Percentiles rank a stretch among this genome's conserved stretches.
These are phyloP conservation scores for Sciurus niger DNA, from an alignment of 2,113 vertebrate genomes.

Conservation along the genomic window DNA sequence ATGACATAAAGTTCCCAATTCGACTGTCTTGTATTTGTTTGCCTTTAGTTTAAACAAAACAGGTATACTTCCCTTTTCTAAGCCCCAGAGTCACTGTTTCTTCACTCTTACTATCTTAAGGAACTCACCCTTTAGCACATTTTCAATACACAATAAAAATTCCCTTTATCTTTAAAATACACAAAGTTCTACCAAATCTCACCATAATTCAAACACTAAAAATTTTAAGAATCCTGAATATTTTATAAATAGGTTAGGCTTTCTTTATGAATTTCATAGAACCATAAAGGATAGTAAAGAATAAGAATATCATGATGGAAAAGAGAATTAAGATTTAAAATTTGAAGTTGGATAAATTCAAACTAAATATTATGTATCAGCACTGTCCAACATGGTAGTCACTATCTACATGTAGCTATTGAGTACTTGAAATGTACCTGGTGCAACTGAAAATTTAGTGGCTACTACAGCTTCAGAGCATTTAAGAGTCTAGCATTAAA, in stretches of 20 bases:
- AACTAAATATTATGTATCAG: slow-evolving; percentile 16
- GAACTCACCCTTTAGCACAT: neutral
- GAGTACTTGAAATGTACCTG: neutral
- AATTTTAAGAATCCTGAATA: slow-evolving; percentile 19
- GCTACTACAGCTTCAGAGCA: neutral
- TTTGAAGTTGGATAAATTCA: slow-evolving; percentile 1
- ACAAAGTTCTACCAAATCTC: neutral
- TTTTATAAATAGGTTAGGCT: slow-evolving; percentile 46
- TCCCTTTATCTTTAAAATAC: slow-evolving; percentile 15
- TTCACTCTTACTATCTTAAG: slow-evolving; percentile 22
- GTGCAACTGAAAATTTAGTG: neutral
- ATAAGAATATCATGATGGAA: neutral
- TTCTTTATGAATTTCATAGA: slow-evolving; percentile 2
- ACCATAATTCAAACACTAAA: neutral
- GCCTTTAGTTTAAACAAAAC: slow-evolving; percentile 31
- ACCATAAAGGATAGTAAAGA: neutral
- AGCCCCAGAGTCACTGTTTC: neutral
- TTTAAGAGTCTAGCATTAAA: slow-evolving; percentile 1
- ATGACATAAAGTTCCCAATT: neutral
- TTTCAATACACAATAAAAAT: slow-evolving; percentile 19
- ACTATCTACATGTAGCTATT: neutral
- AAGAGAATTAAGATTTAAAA: slow-evolving; percentile 44
- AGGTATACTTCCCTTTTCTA: slow-evolving; percentile 13
- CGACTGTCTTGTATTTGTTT: neutral
- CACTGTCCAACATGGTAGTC: neutral